Evolutionary conservation across 2,888 invertebrate species (phyloP).

Genomic region (Thymelicus acteon): DNA sequence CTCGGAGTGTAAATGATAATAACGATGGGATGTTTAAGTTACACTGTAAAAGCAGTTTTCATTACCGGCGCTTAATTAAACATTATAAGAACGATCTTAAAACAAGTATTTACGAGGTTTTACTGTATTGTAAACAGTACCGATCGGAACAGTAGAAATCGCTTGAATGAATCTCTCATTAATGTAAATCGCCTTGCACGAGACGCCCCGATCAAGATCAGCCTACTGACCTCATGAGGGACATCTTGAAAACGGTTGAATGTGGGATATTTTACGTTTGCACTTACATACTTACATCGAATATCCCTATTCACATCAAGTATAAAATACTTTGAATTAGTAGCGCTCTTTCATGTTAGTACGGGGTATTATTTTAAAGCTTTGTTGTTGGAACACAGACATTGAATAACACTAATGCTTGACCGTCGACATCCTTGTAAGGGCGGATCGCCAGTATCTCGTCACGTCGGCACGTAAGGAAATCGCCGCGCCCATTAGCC

Average conservation of each 20-base stretch:
- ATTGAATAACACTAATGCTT: constrained; percentile 67
- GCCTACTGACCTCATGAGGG: constrained; percentile 74
- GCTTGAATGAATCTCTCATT: constrained; percentile 64
- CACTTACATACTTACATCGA: constrained; percentile 23
- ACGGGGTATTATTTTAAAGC: constrained; percentile 26
- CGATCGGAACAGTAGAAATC: constrained; percentile 62
- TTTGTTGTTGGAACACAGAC: constrained; percentile 60
- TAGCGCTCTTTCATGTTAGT: background rate
- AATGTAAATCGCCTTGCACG: constrained; percentile 70
- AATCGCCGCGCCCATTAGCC: constrained; percentile 61
- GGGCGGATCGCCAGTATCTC: constrained; percentile 56
- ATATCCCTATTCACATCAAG: background rate
- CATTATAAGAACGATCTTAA: constrained; percentile 59
- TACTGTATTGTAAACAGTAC: constrained; percentile 42
- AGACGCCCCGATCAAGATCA: constrained; percentile 56
- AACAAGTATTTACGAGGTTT: constrained; percentile 64
- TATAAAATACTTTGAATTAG: background rate
- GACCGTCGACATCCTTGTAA: constrained; percentile 60
- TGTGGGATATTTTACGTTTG: constrained; percentile 11
- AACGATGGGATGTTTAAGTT: constrained; percentile 15
- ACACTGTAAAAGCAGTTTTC: constrained; percentile 45
- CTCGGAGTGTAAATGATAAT: constrained; percentile 1
- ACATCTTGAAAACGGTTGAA: constrained; percentile 31
- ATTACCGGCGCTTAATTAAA: constrained; percentile 58
- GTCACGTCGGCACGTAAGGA: constrained; percentile 62